Evolutionary conservation across 1,140 invertebrate genomes (phyloP).

Genomic region (Pinna nobilis): DNA sequence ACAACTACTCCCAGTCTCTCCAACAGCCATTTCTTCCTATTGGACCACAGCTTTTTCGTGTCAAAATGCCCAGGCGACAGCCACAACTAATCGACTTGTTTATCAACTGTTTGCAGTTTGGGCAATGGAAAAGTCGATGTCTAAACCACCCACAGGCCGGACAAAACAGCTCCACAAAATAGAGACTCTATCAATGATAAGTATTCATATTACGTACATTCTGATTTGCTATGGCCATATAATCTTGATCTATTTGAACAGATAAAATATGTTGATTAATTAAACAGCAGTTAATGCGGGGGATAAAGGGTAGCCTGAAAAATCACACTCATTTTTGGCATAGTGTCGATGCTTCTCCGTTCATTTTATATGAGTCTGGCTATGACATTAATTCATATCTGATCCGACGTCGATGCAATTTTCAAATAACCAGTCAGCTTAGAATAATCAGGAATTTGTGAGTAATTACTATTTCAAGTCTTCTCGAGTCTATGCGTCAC

Average conservation of each 20-base stretch:
- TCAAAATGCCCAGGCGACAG: neutral
- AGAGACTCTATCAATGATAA: no score
- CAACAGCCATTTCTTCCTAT: neutral
- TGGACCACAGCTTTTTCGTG: neutral
- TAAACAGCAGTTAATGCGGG: neutral
- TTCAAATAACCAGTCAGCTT: constrained; percentile 13
- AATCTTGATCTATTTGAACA: neutral
- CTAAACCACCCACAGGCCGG: no score
- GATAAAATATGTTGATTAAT: constrained; percentile 7
- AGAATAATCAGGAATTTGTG: constrained; percentile 10
- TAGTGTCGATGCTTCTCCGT: neutral
- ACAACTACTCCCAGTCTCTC: neutral
- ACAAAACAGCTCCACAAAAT: no score
- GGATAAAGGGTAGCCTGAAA: constrained; percentile 3
- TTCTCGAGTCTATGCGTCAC: neutral
- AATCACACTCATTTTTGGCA: neutral
- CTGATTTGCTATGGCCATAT: no score
- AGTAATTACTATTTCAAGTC: neutral
- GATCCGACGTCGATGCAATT: neutral
- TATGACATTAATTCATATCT: constrained; percentile 1
- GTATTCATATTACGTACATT: no score
- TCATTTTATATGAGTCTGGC: constrained; percentile 14
- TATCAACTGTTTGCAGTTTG: neutral
- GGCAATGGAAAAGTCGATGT: constrained; percentile 12
- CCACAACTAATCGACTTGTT: constrained; percentile 6